Conservation (phyloP, 2,888 invertebrate species). For the Eupsilia transversa region DNA sequence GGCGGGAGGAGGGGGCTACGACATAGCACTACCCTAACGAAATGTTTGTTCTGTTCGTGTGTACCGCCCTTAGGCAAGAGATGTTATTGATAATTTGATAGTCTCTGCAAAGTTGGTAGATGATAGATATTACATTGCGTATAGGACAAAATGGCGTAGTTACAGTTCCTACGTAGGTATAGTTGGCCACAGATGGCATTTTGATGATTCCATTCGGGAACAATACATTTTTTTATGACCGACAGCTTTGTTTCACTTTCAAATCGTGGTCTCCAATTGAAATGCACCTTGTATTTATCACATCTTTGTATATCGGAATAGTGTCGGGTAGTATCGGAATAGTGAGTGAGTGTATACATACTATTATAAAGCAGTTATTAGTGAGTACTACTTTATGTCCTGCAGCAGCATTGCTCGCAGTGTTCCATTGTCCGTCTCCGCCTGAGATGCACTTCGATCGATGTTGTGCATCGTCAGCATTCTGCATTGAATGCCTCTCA, state of each 20-base stretch:
- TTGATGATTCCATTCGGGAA: neutral
- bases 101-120: conserved; percentile 2
- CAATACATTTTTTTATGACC: neutral
- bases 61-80: conserved; percentile 34
- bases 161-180: neutral
- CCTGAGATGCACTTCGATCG: conserved; percentile 11
- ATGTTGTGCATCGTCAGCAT: conserved; percentile 35
- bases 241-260: neutral
- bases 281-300: no score
- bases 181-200: conserved; percentile 4
- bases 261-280: neutral
- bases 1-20: neutral
- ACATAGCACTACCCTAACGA: conserved; percentile 41
- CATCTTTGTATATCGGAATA: no score
- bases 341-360: no score
- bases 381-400: neutral
- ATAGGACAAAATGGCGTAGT: neutral
- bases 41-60: conserved; percentile 37
- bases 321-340: neutral
- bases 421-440: conserved; percentile 23
- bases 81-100: conserved; percentile 40
- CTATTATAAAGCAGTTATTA: no score
- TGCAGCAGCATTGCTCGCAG: neutral
- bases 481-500: conserved; percentile 6
- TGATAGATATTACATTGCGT: neutral